phyloP scores from a whole-genome alignment of 1,140 invertebrate species.

The Macrocentrus cingulum region DNA sequence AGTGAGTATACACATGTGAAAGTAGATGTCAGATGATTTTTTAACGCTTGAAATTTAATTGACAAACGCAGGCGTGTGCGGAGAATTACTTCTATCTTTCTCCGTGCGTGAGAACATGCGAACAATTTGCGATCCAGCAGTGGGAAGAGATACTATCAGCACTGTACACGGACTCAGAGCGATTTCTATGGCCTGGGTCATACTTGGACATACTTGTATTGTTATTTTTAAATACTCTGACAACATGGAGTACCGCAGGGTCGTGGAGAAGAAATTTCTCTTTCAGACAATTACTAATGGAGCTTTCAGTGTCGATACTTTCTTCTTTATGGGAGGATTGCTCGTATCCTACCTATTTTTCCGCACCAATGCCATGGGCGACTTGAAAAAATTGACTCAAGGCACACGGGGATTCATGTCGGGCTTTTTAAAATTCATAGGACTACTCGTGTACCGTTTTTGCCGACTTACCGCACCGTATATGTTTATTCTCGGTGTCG shows the following conservation, averaged over 20 bases:
- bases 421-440: conserved; percentile 73
- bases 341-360: conserved; percentile 84
- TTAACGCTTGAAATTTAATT: too few relatives aligned
- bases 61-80: conserved; percentile 60
- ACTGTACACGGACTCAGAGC: conserved; percentile 80
- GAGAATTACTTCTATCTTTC: conserved; percentile 76
- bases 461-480: conserved; percentile 79
- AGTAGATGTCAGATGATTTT: too few relatives aligned
- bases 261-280: conserved; percentile 77
- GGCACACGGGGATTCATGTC: conserved; percentile 70
- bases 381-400: conserved; percentile 73
- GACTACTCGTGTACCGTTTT: conserved; percentile 78
- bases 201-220: conserved; percentile 87
- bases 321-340: conserved; percentile 85
- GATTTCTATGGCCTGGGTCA: conserved; percentile 90
- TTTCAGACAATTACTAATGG: conserved; percentile 86
- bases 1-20: too few relatives aligned
- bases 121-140: conserved; percentile 75
- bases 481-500: conserved; percentile 77
- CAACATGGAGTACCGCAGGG: conserved; percentile 76
- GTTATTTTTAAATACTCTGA: conserved; percentile 83
- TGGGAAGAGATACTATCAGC: conserved; percentile 78
- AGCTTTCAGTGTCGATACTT: conserved; percentile 87
- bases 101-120: conserved; percentile 74
- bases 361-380: conserved; percentile 77